Evolutionary conservation across 2,797 vertebrate genomes (phyloP).

Genomic region (Myiotriccus ornatus): DNA sequence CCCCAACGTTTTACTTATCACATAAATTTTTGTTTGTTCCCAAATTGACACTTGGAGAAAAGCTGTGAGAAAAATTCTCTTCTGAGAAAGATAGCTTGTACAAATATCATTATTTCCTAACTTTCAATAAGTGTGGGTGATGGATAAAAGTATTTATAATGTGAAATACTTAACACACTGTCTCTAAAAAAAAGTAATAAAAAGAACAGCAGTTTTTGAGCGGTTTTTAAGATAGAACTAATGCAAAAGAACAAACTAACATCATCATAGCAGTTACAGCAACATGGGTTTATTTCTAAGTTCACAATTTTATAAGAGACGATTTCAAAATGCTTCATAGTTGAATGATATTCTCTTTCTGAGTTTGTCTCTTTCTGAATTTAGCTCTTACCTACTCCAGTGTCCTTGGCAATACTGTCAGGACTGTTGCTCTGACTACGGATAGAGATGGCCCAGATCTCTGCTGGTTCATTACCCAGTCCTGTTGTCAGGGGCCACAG

Average conservation of each 20-base stretch:
- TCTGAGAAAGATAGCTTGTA: background rate
- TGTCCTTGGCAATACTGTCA: background rate
- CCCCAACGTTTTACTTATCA: background rate
- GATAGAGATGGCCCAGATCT: background rate
- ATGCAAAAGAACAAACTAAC: background rate
- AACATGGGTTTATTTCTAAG: background rate
- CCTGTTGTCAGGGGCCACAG: fast-evolving
- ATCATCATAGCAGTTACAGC: background rate
- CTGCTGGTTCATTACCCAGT: background rate
- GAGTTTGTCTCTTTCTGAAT: background rate
- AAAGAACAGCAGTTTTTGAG: background rate
- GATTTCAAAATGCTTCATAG: background rate
- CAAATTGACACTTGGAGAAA: background rate
- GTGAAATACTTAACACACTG: background rate
- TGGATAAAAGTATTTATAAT: background rate
- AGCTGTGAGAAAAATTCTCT: background rate
- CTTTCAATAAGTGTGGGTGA: background rate
- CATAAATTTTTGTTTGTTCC: background rate
- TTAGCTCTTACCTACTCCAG: background rate
- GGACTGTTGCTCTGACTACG: background rate
- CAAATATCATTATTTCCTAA: background rate
- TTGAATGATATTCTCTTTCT: background rate
- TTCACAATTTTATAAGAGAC: background rate
- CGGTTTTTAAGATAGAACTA: background rate
- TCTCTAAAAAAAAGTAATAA: background rate